Evolutionary conservation across 1,140 invertebrate genomes (phyloP), one percentile per base, ranked within the genome.

Genomic region (Drosophila sturtevanti): DNA sequence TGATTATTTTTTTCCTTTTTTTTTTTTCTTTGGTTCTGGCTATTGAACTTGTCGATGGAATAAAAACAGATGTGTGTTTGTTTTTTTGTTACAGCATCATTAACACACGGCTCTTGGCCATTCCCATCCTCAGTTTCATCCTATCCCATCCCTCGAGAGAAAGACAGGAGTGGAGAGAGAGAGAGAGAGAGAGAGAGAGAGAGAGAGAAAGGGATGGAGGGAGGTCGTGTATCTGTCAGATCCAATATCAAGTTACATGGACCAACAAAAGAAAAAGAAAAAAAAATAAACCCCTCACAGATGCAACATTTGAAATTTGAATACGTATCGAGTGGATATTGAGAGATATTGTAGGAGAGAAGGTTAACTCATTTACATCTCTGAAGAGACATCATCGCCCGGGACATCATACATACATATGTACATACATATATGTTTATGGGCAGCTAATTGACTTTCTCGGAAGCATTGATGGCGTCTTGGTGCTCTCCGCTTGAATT

Each of bases 361-460:
- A 44, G 41, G 41, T 48, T 48, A 76, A 79, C 77, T 79, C 77
- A 69, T 68, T 72, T 72, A 65, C 68, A 67, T 77, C 67, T 52
- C 48, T 51, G 41, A 14, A 27, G 63, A 51, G 41, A 41, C 52
- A 37, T 78, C 75, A 79, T 52, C 65, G 58, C 62, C 66, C 22
- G 59, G 37, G 60, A 3, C 48, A 21, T 48, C 9, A 65, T n/a
- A n/a, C n/a, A n/a, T n/a, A n/a, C n/a, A n/a, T n/a, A n/a, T n/a
- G n/a, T n/a, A n/a, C n/a, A n/a, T n/a, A n/a, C n/a, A n/a, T 63
- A 41, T 54, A 65, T 65, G 62, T 87, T 80, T 84, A 89, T 80
- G 85, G 72, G 21, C 79, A 89, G 84, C 85, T 89, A 89, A 89
- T 89, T 89, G 84, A 89, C 69, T 89, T 85, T 89, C 85, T 89